Base-by-base conservation (phyloP, 1,140 invertebrate genomes). In the Sycophila sp. region DNA sequence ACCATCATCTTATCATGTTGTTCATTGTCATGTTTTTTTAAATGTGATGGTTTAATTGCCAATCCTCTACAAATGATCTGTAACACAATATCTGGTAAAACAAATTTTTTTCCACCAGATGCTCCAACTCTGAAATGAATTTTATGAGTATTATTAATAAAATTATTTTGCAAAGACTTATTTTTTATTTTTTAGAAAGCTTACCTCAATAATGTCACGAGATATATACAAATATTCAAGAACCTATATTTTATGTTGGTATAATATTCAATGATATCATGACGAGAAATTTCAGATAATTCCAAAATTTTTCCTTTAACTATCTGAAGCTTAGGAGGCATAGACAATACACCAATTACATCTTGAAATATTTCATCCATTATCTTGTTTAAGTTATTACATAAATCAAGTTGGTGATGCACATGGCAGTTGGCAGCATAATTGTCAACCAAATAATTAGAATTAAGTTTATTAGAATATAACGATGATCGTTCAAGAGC, bases 281-380 rank as follows among this genome's bases (percentile, higher is more conserved):
- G 24, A 13, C 34, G 28, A 34, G 49, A 38, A 36, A 70, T 42
- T 24, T 45, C 24, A 5, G 47, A 13, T 22, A 70, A 55, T 42
- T 69, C 7, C 19, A 69, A 62, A 45, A 32, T 69, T 24, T 63
- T 30, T n/a, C n/a, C n/a, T n/a, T n/a, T n/a, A n/a, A n/a, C n/a
- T n/a, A n/a, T n/a, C n/a, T n/a, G n/a, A n/a, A n/a, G n/a, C n/a
- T n/a, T n/a, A n/a, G n/a, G n/a, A n/a, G n/a, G n/a, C n/a, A n/a
- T n/a, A n/a, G n/a, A n/a, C n/a, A n/a, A n/a, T n/a, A n/a, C n/a
- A n/a, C n/a, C n/a, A n/a, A n/a, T n/a, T n/a, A n/a, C n/a, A 63
- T 70, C 49, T 36, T 63, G 49, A 56, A 70, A 70, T 24, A 70
- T 36, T 45, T 70, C 45, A 40, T 69, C 40, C 17, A 70, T 34